These are phyloP conservation scores for Nemoura dubitans DNA, from an alignment of 2,888 invertebrate genomes.

Conservation along the genomic window DNA sequence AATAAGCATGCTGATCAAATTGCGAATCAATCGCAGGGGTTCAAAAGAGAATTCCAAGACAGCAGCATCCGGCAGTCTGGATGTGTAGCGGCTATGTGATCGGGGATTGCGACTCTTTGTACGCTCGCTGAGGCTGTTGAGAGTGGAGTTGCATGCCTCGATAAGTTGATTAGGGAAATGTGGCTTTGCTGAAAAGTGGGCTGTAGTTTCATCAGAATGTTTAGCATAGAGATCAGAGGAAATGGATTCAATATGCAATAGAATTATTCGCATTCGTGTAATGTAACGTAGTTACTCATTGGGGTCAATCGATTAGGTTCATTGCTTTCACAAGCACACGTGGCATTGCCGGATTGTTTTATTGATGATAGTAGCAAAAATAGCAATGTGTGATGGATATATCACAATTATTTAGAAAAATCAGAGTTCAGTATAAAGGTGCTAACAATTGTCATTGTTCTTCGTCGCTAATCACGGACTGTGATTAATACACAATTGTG, in stretches of 20 bases:
- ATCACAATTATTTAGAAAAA: neutral
- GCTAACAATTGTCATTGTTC: neutral
- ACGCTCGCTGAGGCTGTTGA: neutral
- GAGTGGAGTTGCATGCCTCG: neutral
- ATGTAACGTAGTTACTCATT: neutral
- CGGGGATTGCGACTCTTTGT: neutral
- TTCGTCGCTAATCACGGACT: neutral
- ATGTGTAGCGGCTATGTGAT: neutral
- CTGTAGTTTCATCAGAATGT: neutral
- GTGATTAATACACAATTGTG: too few relatives aligned
- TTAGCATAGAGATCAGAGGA: constrained; percentile 4
- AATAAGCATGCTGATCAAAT: neutral
- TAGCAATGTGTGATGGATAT: neutral
- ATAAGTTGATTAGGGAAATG: constrained; percentile 2
- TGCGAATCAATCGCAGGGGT: neutral
- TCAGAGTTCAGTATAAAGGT: neutral
- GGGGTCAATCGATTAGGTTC: neutral
- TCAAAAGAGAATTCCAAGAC: constrained; percentile 1
- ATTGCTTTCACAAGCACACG: neutral
- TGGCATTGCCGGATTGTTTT: neutral
- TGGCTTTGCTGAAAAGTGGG: neutral
- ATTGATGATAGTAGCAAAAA: neutral
- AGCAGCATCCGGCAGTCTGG: neutral
- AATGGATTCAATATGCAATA: constrained; percentile 3
- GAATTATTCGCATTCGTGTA: neutral